Percentiles rank a stretch among this genome's conserved stretches.
Conservation (phyloP, 2,888 invertebrate genomes). For the Andricus curvator region DNA sequence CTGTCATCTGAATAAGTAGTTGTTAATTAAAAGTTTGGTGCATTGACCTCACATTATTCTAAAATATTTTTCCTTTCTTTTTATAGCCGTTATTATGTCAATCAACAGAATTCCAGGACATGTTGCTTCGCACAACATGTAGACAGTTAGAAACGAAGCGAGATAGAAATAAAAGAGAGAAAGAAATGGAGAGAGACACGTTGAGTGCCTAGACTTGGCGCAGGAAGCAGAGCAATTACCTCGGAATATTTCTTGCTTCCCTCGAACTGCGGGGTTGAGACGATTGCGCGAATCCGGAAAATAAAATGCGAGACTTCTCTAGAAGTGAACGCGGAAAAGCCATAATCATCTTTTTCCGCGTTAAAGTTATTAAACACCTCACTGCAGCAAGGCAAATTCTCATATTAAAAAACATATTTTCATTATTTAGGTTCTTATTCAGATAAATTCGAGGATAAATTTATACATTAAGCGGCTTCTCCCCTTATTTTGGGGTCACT, state of each 20-base stretch:
- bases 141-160: slow-evolving; percentile 10
- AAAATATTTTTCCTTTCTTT: not conserved
- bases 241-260: slow-evolving; percentile 45
- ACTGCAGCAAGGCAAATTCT: not conserved
- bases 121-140: not conserved
- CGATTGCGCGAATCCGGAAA: slow-evolving; percentile 54
- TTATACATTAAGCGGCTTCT: no score
- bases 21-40: not conserved
- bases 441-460: no score
- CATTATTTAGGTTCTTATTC: not conserved
- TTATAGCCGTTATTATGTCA: slow-evolving; percentile 18
- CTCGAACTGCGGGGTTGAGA: not conserved
- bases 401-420: not conserved
- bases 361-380: not conserved
- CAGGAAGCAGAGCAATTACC: slow-evolving; percentile 51
- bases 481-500: slow-evolving; percentile 26
- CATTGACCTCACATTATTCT: not conserved
- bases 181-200: slow-evolving; percentile 34
- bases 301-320: slow-evolving; percentile 43
- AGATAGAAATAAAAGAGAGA: slow-evolving; percentile 37
- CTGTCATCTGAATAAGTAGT: no score
- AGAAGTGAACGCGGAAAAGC: slow-evolving; percentile 53
- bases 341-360: slow-evolving; percentile 51
- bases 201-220: slow-evolving; percentile 2
- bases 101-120: not conserved